Evolutionary conservation across 2,797 vertebrate genomes (phyloP).

Genomic region (Semaprochilodus insignis): DNA sequence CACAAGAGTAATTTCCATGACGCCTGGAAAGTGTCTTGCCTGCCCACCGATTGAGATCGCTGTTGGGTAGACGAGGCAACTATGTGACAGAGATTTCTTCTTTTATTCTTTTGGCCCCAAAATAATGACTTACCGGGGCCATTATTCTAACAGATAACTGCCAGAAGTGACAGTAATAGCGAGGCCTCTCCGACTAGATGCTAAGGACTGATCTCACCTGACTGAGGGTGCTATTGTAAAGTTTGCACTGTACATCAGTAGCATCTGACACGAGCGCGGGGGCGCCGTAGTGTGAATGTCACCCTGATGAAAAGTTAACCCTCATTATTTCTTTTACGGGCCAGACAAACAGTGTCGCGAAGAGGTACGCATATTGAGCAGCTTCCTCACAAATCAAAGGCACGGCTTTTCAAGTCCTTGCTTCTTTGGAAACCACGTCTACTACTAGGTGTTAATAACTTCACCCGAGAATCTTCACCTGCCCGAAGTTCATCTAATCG

Average conservation of each 20-base stretch:
- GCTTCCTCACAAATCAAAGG: not conserved
- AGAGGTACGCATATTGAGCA: not conserved
- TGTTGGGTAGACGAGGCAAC: not conserved
- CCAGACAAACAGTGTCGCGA: not conserved
- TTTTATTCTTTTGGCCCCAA: not conserved
- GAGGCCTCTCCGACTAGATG: not conserved
- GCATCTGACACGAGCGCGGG: not conserved
- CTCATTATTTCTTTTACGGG: not conserved
- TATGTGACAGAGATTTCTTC: conserved; percentile 9
- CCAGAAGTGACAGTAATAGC: not conserved
- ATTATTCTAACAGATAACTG: not conserved
- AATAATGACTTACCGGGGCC: not conserved
- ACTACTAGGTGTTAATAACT: conserved; percentile 27
- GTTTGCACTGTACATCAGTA: not conserved
- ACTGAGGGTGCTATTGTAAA: not conserved
- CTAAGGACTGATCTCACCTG: not conserved
- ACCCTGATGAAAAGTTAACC: not conserved
- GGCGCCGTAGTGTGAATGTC: not conserved
- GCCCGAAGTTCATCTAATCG: conserved; percentile 1
- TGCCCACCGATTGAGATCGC: not conserved
- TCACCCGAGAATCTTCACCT: not conserved
- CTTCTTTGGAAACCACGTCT: not conserved
- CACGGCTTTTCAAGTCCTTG: not conserved
- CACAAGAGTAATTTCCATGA: conserved; percentile 29
- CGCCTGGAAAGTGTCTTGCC: conserved; percentile 24